Conservation (phyloP, 2,113 vertebrate genomes). For the Edolisoma coerulescens region DNA sequence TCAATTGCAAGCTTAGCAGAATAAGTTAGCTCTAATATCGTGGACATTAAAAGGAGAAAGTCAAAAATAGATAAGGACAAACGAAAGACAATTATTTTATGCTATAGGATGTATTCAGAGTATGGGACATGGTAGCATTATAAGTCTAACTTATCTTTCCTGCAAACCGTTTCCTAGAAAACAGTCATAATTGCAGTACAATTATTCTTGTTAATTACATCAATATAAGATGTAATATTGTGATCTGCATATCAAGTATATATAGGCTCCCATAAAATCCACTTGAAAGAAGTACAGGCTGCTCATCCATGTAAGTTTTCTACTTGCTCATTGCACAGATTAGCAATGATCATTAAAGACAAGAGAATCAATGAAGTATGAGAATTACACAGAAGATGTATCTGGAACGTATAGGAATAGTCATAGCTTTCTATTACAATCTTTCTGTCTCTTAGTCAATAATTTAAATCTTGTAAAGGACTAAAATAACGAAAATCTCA, state of each 20-base stretch:
- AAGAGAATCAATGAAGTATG: not conserved
- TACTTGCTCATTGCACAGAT: not conserved
- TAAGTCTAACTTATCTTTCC: not conserved
- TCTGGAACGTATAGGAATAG: not conserved
- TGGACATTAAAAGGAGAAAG: not conserved
- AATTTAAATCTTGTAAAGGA: not conserved
- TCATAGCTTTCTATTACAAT: not conserved
- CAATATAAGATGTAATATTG: not conserved
- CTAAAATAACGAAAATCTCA: not conserved
- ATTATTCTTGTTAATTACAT: not conserved
- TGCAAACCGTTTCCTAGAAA: not conserved
- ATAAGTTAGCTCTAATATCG: not conserved
- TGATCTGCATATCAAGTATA: not conserved
- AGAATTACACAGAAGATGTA: not conserved
- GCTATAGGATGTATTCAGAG: not conserved
- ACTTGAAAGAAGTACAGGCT: not conserved
- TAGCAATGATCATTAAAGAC: not conserved
- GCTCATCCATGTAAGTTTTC: not conserved
- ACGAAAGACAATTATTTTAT: not conserved
- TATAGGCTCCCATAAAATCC: not conserved
- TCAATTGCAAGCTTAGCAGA: not conserved
- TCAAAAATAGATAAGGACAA: not conserved
- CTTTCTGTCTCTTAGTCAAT: not conserved
- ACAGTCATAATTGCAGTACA: not conserved
- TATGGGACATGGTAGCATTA: not conserved